A percentile compares a stretch with the other conserved stretches of the same genome.
Conservation (phyloP, 2,888 invertebrate species). For the Trachelus stipa region DNA sequence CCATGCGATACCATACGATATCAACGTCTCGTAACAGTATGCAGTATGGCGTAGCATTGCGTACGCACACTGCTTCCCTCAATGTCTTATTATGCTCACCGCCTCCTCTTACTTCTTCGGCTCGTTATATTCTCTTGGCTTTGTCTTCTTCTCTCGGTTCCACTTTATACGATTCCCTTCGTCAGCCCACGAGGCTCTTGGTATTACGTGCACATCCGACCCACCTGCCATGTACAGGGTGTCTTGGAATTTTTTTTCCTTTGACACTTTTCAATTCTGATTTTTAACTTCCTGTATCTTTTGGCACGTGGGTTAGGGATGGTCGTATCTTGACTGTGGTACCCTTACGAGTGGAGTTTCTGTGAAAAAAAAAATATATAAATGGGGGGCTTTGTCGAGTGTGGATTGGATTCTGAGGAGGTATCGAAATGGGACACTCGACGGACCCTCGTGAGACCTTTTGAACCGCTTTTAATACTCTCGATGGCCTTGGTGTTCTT, state of each 20-base stretch:
- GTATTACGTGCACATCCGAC: background rate
- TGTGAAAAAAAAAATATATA: background rate
- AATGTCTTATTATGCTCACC: background rate
- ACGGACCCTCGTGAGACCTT: background rate
- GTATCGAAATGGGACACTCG: background rate
- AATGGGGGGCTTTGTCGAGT: background rate
- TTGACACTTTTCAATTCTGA: background rate
- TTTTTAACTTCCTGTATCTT: background rate
- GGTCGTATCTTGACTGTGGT: background rate
- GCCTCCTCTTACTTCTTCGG: background rate
- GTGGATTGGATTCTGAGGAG: background rate
- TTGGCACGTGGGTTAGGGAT: background rate
- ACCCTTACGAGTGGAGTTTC: background rate
- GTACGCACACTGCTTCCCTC: background rate
- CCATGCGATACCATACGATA: background rate
- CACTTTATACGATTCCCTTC: background rate
- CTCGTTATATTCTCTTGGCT: background rate
- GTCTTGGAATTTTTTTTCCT: background rate
- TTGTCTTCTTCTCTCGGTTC: background rate
- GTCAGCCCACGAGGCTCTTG: background rate
- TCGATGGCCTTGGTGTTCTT: background rate
- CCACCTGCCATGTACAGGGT: conserved; percentile 9
- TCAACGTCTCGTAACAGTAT: background rate
- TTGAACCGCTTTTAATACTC: background rate
- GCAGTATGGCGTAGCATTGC: background rate